Conservation (phyloP, 2,797 vertebrate species). For the Vireo griseus region DNA sequence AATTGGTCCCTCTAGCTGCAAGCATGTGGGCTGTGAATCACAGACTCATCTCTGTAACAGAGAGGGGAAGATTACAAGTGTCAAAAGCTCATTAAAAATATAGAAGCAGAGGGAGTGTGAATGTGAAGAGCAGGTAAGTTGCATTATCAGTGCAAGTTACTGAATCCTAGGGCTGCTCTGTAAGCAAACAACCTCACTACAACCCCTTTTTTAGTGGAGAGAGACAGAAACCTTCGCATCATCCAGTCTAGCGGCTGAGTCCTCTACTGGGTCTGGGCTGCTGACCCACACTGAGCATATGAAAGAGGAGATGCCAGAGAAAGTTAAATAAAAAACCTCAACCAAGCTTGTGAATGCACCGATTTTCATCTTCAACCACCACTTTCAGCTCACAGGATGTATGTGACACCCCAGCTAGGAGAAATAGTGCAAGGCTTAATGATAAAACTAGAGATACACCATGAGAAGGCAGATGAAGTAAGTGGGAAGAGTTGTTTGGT, state of each 20-base stretch:
- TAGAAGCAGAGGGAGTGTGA: constrained; percentile 10
- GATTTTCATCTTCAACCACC: not conserved
- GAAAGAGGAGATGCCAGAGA: not conserved
- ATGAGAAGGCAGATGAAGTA: not conserved
- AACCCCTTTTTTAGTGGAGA: not conserved
- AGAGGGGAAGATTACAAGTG: constrained; percentile 2
- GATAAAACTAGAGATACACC: not conserved
- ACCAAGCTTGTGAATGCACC: not conserved
- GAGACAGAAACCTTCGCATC: not conserved
- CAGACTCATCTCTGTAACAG: not conserved
- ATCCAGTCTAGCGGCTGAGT: not conserved
- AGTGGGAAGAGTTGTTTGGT: not conserved
- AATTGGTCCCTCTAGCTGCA: not conserved
- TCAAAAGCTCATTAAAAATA: constrained; percentile 38
- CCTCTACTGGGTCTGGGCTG: not conserved
- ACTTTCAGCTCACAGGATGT: not conserved
- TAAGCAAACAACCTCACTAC: not conserved
- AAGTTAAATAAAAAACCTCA: not conserved
- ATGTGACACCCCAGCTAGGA: not conserved
- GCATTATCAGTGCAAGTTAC: not conserved
- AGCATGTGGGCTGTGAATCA: not conserved
- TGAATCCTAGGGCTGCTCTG: not conserved
- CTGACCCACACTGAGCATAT: not conserved
- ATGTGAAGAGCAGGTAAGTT: not conserved
- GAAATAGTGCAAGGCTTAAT: not conserved